Evolutionary conservation across 2,888 invertebrate species (phyloP), one percentile per base, ranked within the genome.

Genomic region (Lochmaea capreae): DNA sequence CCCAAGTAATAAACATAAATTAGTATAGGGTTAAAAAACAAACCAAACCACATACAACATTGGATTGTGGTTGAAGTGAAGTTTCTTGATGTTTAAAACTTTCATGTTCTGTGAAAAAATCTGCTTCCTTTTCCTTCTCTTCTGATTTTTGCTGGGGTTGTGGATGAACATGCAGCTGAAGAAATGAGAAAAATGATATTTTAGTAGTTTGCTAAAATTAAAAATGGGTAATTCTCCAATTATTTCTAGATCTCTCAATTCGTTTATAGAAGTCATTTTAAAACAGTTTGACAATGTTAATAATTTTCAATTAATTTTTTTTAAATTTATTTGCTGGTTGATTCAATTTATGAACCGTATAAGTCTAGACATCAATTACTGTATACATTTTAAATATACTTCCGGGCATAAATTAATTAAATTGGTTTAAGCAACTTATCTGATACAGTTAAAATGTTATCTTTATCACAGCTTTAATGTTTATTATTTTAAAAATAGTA

Each of bases 31-130:
- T n/a, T 39, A 22, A 75, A 68, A 65, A 74, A 67, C 22, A 67
- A 71, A 77, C 79, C 67, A 74, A 76, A 72, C 65, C 72, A 78
- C 77, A 76, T 80, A 82, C 83, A 78, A 79, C 73, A 71, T 72
- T 75, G 18, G 76, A 73, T 57, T 79, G 77, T 65, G 74, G 76
- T 26, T 70, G 71, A 66, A 74, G 70, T 52, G 79, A 77, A n/a
- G 72, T 52, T 26, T 82, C 79, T 59, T 77, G 75, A 22, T 75
- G 62, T 39, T 77, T 66, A 74, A 86, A 86, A 76, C 83, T 84
- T 81, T 90, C 92, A 90, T 92, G 93, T 87, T 95, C 94, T 73
- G 93, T 93, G 89, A 98, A 98, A 89, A 98, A 98, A 88, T 98
- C 98, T 79, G 93, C 91, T 78, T 90, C 91, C 82, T 93, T 93